Evolutionary conservation across 2,797 vertebrate genomes (phyloP).

Genomic region (Phalloptychus januarius): DNA sequence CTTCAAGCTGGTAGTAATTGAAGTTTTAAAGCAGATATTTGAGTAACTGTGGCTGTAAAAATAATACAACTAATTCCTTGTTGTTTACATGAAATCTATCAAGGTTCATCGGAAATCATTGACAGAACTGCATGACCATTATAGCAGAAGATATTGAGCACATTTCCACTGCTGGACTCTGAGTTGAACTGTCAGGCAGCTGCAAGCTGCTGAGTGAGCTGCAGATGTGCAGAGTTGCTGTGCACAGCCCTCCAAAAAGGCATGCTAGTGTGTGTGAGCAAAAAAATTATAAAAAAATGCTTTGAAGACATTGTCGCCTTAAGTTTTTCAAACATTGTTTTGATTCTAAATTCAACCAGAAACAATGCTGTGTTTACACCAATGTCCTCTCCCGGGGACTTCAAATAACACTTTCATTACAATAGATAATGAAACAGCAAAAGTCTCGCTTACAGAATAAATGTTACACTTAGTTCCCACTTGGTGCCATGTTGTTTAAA

Average conservation of each 20-base stretch:
- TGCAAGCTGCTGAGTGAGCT: constrained; percentile 1
- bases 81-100: neutral
- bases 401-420: neutral
- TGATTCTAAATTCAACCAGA: neutral
- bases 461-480: no score
- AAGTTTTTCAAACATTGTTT: neutral
- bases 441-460: neutral
- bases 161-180: neutral
- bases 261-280: neutral
- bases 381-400: neutral
- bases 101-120: neutral
- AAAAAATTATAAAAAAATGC: neutral
- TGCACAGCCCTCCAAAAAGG: neutral
- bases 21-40: neutral
- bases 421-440: neutral
- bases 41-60: neutral
- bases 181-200: constrained; percentile 1
- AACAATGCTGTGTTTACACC: neutral
- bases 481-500: neutral
- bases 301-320: neutral
- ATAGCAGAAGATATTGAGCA: neutral
- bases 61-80: neutral
- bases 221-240: neutral
- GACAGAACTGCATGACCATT: neutral
- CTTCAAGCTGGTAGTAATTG: neutral